Base-by-base conservation (phyloP, 2,888 invertebrate species). In the Serripes groenlandicus region DNA sequence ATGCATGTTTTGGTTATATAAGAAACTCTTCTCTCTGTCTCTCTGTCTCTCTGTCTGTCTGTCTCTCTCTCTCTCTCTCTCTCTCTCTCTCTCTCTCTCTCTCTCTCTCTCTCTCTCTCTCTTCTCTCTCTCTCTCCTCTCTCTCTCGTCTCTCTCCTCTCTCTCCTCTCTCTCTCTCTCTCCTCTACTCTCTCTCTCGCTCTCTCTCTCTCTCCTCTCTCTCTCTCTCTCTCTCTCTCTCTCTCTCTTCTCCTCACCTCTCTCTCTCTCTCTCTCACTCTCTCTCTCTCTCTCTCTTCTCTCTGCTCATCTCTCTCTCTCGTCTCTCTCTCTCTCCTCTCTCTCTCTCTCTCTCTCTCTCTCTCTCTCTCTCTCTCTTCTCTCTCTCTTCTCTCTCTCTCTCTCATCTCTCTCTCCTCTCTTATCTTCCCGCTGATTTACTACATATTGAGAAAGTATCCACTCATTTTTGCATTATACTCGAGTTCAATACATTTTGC, bases 331-430 rank as follows among this genome's bases (percentile, higher is more conserved):
- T 56, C 9, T 9, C 11, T 9, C n/a, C 70, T 71, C 52, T 71
- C 62, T 71, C 34, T 70, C 70, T 77, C 34, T 60, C 71, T 77
- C 52, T 71, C 37, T 71, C 34, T 62, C 71, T 77, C 68, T 68
- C 68, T 68, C 68, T 56, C 56, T 56, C 56, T 56, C 56, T 56
- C n/a, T n/a, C n/a, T n/a, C n/a, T n/a, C n/a, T n/a, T n/a, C n/a
- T n/a, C n/a, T n/a, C n/a, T n/a, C n/a, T n/a, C n/a, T n/a, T n/a
- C n/a, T n/a, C n/a, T n/a, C n/a, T n/a, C n/a, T n/a, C n/a, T n/a
- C n/a, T n/a, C n/a, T n/a, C n/a, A n/a, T n/a, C n/a, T n/a, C n/a
- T n/a, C n/a, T n/a, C n/a, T n/a, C n/a, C n/a, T n/a, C n/a, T n/a
- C n/a, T n/a, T n/a, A n/a, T n/a, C n/a, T n/a, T n/a, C n/a, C n/a